Conservation (phyloP, 2,888 invertebrate species). For the Drosophila kokeensis region DNA sequence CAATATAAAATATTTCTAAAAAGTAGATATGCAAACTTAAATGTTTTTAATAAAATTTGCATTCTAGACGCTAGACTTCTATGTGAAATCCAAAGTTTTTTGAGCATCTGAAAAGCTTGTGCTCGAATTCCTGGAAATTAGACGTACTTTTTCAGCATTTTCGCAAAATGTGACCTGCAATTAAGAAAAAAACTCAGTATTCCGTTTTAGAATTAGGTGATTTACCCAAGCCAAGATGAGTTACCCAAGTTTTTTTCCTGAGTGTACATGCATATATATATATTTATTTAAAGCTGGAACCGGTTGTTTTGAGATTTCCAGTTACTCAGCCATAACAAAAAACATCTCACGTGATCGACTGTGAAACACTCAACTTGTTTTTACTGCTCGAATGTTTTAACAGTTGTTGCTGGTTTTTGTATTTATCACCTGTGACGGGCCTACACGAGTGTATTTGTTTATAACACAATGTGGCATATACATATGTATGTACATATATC, state of each 20-base stretch:
- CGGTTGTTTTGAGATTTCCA: constrained; percentile 46
- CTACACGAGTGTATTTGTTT: constrained; percentile 24
- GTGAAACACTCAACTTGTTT: constrained; percentile 11
- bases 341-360: constrained; percentile 45
- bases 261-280: background rate
- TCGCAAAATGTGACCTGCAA: background rate
- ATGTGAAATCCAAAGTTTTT: background rate
- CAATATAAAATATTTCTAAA: background rate
- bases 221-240: background rate
- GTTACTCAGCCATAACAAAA: constrained; percentile 14
- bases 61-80: background rate
- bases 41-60: background rate
- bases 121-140: background rate
- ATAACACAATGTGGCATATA: background rate
- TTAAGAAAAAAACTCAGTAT: background rate
- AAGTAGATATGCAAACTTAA: background rate
- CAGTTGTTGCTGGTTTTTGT: constrained; percentile 1
- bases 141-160: background rate
- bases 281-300: constrained; percentile 22
- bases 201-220: background rate
- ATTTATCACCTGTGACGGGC: constrained; percentile 13
- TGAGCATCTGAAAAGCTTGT: background rate
- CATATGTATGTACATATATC: constrained; percentile 47
- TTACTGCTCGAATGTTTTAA: constrained; percentile 2
- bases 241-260: background rate